Evolutionary conservation across 2,113 vertebrate species (phyloP).

Genomic region (Nothoprocta pentlandii): DNA sequence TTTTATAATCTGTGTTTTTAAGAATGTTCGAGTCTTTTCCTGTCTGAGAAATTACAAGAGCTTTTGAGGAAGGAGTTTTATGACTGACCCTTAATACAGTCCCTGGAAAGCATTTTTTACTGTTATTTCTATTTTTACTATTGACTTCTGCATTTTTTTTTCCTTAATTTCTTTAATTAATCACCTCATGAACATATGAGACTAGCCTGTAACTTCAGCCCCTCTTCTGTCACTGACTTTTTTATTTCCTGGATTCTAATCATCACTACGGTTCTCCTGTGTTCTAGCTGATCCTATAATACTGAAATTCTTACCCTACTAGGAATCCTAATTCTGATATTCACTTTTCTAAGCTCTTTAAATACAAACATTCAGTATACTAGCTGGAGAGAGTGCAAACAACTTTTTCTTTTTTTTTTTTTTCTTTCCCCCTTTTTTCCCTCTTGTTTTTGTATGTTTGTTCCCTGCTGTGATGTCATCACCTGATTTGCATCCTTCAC

Average conservation of each 20-base stretch:
- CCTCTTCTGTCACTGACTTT: neutral
- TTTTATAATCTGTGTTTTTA: neutral
- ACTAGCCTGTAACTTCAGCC: neutral
- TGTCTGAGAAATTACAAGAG: neutral
- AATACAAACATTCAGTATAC: neutral
- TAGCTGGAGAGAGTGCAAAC: neutral
- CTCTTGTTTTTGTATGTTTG: neutral
- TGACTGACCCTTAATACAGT: neutral
- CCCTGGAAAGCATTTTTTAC: neutral
- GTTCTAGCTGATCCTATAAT: neutral
- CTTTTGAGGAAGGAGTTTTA: neutral
- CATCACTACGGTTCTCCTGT: neutral
- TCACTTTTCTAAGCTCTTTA: neutral
- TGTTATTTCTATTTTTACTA: neutral
- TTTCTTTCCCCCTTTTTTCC: neutral
- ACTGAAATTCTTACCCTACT: neutral
- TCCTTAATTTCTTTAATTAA: neutral
- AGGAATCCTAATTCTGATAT: neutral
- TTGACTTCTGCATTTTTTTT: neutral
- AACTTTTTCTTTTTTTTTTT: no score
- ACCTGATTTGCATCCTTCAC: neutral
- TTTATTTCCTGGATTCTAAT: slow-evolving; percentile 9
- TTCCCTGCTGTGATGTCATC: neutral
- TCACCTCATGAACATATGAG: neutral
- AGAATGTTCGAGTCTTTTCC: neutral